Evolutionary conservation across 2,888 invertebrate genomes (phyloP).

Genomic region (Lepidochitona cinerea): DNA sequence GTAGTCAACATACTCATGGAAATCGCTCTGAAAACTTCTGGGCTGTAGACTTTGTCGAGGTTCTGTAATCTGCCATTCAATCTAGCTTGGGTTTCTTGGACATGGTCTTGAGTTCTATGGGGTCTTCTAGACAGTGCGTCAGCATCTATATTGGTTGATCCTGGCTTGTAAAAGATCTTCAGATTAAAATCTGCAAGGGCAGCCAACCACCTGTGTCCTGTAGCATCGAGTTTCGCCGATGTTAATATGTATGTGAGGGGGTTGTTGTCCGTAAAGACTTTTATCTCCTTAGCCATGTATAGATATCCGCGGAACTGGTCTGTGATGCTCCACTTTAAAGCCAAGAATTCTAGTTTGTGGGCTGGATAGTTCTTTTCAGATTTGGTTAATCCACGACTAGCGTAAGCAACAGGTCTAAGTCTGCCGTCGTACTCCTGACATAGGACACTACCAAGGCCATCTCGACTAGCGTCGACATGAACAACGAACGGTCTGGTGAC

Average conservation of each 20-base stretch:
- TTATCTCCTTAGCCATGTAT: neutral
- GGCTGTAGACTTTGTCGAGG: neutral
- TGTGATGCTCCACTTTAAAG: constrained; percentile 24
- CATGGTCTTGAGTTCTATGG: neutral
- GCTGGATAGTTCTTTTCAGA: constrained; percentile 20
- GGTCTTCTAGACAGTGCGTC: constrained; percentile 3
- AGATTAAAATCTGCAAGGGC: constrained; percentile 15
- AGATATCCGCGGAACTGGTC: constrained; percentile 24
- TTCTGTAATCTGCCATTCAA: neutral
- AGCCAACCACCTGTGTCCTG: constrained; percentile 21
- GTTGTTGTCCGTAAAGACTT: constrained; percentile 10
- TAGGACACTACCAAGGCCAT: constrained; percentile 25
- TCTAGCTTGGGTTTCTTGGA: neutral
- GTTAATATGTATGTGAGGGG: constrained; percentile 20
- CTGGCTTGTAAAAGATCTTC: constrained; percentile 11
- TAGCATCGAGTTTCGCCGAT: constrained; percentile 20
- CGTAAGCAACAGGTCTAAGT: constrained; percentile 20
- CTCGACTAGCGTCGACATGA: constrained; percentile 17
- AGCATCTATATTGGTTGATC: constrained; percentile 3
- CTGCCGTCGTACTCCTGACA: constrained; percentile 19
- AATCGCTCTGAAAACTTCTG: neutral
- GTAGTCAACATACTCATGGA: neutral
- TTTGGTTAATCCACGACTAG: constrained; percentile 10
- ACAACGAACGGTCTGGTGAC: constrained; percentile 21
- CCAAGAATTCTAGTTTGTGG: constrained; percentile 21